These are phyloP conservation scores for Peromyscus leucopus DNA, from an alignment of 2,113 vertebrate genomes.

Conservation along the genomic window DNA sequence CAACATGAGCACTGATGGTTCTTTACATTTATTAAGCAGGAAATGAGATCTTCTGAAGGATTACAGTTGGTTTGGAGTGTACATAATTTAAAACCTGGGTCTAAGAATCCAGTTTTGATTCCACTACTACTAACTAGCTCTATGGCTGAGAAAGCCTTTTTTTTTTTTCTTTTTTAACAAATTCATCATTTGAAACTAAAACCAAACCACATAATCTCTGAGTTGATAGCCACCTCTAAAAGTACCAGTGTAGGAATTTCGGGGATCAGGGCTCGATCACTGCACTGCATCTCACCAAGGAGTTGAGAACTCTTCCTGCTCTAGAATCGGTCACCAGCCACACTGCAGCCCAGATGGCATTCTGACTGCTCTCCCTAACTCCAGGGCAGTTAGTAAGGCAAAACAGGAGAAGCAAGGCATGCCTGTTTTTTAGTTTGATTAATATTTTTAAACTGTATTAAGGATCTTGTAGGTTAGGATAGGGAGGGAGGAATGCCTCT, in stretches of 20 bases:
- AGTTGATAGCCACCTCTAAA: neutral
- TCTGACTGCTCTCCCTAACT: neutral
- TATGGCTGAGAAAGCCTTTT: neutral
- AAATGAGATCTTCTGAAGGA: neutral
- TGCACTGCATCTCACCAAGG: neutral
- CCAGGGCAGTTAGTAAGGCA: neutral
- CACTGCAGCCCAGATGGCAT: neutral
- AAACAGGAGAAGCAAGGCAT: neutral
- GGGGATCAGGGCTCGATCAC: neutral
- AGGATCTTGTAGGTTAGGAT: neutral
- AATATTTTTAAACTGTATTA: neutral
- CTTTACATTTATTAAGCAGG: neutral
- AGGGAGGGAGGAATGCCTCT: neutral
- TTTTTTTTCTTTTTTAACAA: neutral
- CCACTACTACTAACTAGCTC: neutral
- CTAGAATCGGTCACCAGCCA: neutral
- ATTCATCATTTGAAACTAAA: slow-evolving; percentile 45
- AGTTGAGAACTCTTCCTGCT: neutral
- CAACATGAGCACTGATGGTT: neutral
- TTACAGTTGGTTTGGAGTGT: neutral
- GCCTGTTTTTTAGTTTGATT: neutral
- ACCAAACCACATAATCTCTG: neutral
- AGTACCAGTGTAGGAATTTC: neutral
- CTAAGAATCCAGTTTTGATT: neutral
- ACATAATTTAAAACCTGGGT: neutral